Base-by-base conservation (phyloP, 2,888 invertebrate species). In the Cetonia aurata region DNA sequence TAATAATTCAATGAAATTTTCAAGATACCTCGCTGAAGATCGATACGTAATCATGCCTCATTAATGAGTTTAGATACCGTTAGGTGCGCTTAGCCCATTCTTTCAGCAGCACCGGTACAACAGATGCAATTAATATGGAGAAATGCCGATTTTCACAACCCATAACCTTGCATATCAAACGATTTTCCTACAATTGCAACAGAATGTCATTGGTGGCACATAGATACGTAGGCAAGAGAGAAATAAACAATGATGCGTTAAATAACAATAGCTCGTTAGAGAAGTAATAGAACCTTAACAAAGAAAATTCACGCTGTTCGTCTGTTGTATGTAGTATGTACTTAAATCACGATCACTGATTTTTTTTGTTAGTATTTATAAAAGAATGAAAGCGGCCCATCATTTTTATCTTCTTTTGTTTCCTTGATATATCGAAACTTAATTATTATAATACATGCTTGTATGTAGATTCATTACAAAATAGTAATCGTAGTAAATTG, bases 241-340 rank as follows among this genome's bases (percentile, higher is more conserved):
- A 57, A 57, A 57, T 42, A 57, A 42, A 57, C 41, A 41, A 57
- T 57, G 57, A 57, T 57, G 12, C 17, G 57, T 57, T 57, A 57
- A 57, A 42, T 57, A 57, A 57, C 42, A 57, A 42, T 57, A 12
- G 13, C 57, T 57, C 41, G 57, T 57, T 42, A 57, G 12, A 42
- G 42, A 8, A 57, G 41, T 12, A 57, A 48, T 48, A 48, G 17
- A 57, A 42, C 19, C 1, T 17, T 42, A 57, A 44, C 19, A 19
- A 57, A 57, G 57, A 33, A 33, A 55, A 33, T 55, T 55, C 33
- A 15, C 33, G 55, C 55, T 55, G 55, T 33, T 25, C 55, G 13
- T 10, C 9, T 31, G 33, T 33, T 55, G 55, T 55, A 13, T n/a
- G n/a, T n/a, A n/a, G n/a, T n/a, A n/a, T n/a, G 13, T n/a, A 33